Conservation (phyloP, 2,113 vertebrate species). For the Paralichthys olivaceus region DNA sequence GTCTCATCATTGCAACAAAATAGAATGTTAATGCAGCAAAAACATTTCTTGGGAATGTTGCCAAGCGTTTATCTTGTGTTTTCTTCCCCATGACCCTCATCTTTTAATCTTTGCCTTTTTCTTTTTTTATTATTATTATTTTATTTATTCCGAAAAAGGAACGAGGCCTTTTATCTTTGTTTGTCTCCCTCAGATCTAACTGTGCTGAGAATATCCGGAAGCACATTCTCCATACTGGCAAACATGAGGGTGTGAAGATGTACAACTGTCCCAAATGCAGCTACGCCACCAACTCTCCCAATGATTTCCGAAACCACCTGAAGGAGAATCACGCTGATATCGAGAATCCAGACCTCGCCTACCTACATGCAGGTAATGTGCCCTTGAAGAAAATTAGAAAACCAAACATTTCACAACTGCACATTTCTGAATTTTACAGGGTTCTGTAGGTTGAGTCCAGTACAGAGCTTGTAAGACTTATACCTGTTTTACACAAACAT, state of each 20-base stretch:
- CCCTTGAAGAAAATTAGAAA: neutral
- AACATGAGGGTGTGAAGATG: conserved; percentile 98
- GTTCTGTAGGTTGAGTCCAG: too few species aligned
- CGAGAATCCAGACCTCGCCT: conserved; percentile 97
- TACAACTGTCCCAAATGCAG: conserved; percentile 98
- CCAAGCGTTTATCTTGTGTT: conserved; percentile 51
- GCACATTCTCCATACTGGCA: conserved; percentile 97
- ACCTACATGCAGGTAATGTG: conserved; percentile 91
- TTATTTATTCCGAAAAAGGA: conserved; percentile 16
- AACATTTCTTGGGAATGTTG: conserved; percentile 46
- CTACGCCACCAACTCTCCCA: conserved; percentile 92
- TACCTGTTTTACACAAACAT: too few species aligned
- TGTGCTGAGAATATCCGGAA: conserved; percentile 99
- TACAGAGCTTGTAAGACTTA: too few species aligned
- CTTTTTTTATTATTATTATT: neutral
- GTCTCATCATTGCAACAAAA: conserved; percentile 45
- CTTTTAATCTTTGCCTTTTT: conserved; percentile 32
- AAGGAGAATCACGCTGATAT: conserved; percentile 94
- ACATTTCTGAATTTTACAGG: too few species aligned
- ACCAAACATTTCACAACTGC: neutral
- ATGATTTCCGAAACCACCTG: conserved; percentile 97
- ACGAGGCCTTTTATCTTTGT: conserved; percentile 32
- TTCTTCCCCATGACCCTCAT: conserved; percentile 36
- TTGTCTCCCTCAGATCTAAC: conserved; percentile 88
- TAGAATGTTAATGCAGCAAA: conserved; percentile 37